phyloP scores from a whole-genome alignment of 1,140 invertebrate genomes.

The Hermatobates lingyangjiaoensis region DNA sequence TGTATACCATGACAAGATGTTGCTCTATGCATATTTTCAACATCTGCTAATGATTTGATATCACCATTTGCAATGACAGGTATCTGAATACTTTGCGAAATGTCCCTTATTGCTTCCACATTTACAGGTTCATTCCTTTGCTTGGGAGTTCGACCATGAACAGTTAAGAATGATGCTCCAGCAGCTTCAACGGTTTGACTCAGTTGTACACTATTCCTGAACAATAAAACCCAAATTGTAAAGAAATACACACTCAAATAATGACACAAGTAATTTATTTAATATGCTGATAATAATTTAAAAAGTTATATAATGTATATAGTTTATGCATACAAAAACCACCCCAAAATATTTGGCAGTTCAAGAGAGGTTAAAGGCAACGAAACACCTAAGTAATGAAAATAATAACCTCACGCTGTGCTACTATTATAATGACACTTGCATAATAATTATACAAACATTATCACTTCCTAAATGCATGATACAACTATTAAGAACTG shows the following conservation, averaged over 20 bases:
- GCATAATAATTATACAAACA: no score
- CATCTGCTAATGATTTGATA: constrained; percentile 51
- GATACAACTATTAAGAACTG: no score
- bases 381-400: no score
- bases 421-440: no score
- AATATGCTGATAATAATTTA: no score
- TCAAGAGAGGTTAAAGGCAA: no score
- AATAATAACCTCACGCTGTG: no score
- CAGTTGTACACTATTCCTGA: constrained; percentile 41
- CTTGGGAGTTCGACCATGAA: constrained; percentile 73
- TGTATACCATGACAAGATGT: constrained; percentile 62
- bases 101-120: constrained; percentile 43
- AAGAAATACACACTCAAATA: neutral
- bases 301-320: no score
- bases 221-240: constrained; percentile 1
- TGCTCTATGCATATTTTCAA: constrained; percentile 35
- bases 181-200: constrained; percentile 63
- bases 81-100: constrained; percentile 49
- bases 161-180: constrained; percentile 69
- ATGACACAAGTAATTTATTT: no score
- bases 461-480: no score
- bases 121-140: constrained; percentile 67
- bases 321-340: no score
- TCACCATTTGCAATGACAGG: constrained; percentile 88
- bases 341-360: no score